A percentile compares a stretch with the other conserved stretches of the same genome.
Evolutionary conservation across 2,797 vertebrate genomes (phyloP).

Genomic region (Notamacropus eugenii): DNA sequence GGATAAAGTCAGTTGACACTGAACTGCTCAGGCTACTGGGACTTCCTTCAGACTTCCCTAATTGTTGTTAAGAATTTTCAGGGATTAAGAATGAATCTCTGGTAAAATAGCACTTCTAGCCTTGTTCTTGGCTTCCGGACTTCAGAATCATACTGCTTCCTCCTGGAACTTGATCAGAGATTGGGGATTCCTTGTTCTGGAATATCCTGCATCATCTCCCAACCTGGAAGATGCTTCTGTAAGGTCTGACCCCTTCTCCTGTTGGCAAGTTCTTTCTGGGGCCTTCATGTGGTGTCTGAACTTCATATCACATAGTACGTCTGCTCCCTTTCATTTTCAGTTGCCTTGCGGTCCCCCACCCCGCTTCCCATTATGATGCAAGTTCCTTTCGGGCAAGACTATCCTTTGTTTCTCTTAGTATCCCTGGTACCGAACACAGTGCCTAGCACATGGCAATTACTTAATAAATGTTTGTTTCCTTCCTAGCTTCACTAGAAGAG

Average conservation of each 20-base stretch:
- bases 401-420: neutral
- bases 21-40: neutral
- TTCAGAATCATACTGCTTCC: neutral
- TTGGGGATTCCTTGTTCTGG: neutral
- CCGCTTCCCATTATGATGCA: neutral
- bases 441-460: neutral
- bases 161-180: neutral
- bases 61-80: neutral
- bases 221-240: neutral
- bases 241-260: neutral
- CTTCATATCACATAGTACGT: neutral
- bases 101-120: neutral
- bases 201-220: neutral
- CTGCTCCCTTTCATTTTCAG: neutral
- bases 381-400: neutral
- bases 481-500: neutral
- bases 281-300: neutral
- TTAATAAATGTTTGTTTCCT: neutral
- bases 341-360: neutral
- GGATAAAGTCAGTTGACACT: neutral
- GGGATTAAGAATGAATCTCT: neutral
- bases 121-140: neutral
- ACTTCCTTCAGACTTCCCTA: neutral
- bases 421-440: neutral
- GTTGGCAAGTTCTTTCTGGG: neutral